A percentile compares a stretch with the other conserved stretches of the same genome.
These are phyloP conservation scores for Vulpes lagopus DNA, from an alignment of 2,113 vertebrate genomes.

Conservation along the genomic window DNA sequence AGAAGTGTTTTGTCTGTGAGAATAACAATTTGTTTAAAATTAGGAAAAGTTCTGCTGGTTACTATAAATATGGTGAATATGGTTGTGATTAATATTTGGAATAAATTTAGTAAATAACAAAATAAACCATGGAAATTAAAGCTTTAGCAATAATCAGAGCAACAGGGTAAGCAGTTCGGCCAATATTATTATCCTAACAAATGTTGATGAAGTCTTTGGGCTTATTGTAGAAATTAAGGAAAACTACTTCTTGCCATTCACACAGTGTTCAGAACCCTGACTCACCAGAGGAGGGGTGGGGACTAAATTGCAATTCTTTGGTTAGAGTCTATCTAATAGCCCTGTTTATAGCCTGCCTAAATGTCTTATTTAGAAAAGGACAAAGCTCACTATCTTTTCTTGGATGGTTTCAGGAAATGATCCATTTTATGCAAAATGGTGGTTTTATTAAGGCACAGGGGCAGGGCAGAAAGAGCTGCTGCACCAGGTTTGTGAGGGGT, in stretches of 20 bases:
- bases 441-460: not conserved
- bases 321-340: not conserved
- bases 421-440: conserved; percentile 7
- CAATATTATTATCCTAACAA: not conserved
- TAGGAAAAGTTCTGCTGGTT: not conserved
- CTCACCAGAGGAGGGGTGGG: not conserved
- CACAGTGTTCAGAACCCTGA: not conserved
- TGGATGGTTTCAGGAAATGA: conserved; percentile 20
- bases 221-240: conserved; percentile 7
- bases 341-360: not conserved
- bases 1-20: not conserved
- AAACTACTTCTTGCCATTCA: conserved; percentile 14
- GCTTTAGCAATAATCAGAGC: not conserved
- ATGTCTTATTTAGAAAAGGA: not conserved
- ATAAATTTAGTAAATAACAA: conserved; percentile 28
- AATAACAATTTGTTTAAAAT: conserved; percentile 13
- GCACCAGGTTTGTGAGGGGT: not conserved
- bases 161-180: not conserved
- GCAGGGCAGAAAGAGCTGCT: not conserved
- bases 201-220: not conserved
- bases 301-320: not conserved
- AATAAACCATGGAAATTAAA: conserved; percentile 11
- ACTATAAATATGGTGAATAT: not conserved
- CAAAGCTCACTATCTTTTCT: not conserved
- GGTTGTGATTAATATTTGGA: conserved; percentile 14